Conservation (phyloP, 1,140 invertebrate species). For the Trichonephila clavipes region DNA sequence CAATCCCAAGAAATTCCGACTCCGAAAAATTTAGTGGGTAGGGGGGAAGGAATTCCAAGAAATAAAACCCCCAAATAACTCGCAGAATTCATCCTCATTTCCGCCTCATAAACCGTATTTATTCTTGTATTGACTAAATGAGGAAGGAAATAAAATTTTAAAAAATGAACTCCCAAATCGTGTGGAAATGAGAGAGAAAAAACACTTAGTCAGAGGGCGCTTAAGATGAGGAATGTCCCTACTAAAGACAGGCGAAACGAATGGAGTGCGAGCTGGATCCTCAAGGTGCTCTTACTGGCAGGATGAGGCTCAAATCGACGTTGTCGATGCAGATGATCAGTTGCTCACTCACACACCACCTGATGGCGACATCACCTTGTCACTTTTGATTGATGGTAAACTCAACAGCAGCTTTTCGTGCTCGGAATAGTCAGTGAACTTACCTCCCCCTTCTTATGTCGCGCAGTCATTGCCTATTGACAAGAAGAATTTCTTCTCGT, state of each 20-base stretch:
- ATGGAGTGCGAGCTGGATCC: constrained; percentile 6
- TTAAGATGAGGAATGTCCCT: background rate
- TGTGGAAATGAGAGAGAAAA: background rate
- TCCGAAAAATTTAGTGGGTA: background rate
- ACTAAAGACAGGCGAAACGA: background rate
- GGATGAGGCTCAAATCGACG: background rate
- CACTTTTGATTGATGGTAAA: constrained; percentile 69
- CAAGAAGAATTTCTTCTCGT: constrained; percentile 29
- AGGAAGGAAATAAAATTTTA: background rate
- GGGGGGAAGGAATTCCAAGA: background rate
- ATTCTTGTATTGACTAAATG: constrained; percentile 1
- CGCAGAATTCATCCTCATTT: background rate
- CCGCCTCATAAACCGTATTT: background rate
- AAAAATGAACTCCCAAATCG: background rate
- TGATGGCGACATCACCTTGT: constrained; percentile 62
- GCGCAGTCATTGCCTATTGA: background rate
- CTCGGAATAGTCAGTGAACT: constrained; percentile 42
- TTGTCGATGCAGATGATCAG: constrained; percentile 63
- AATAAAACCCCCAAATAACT: background rate
- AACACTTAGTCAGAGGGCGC: background rate
- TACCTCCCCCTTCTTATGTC: constrained; percentile 25
- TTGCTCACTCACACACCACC: constrained; percentile 36
- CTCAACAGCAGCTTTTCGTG: constrained; percentile 71
- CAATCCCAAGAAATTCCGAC: background rate
- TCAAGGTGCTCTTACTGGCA: background rate